phyloP scores from a whole-genome alignment of 1,140 invertebrate genomes.

The Nomia melanderi region DNA sequence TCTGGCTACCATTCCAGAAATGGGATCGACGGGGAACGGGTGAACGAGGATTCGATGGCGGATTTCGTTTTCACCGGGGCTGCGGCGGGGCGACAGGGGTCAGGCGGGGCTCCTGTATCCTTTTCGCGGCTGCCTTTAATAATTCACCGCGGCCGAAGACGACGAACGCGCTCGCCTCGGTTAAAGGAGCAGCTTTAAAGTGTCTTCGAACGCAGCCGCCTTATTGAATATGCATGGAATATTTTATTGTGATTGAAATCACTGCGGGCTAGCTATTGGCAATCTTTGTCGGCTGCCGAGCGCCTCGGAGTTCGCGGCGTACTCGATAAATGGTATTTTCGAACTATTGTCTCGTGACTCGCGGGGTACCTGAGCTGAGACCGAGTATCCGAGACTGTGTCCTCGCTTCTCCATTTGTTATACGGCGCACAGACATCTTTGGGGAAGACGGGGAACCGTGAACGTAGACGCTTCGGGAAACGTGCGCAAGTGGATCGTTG shows the following conservation, averaged over 20 bases:
- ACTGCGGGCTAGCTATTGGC: no score
- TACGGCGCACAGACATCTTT: no score
- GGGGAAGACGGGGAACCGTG: no score
- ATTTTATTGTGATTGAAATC: slow-evolving; percentile 2
- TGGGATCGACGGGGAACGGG: slow-evolving; percentile 39
- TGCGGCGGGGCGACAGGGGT: slow-evolving; percentile 3
- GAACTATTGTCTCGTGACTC: no score
- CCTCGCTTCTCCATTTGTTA: no score
- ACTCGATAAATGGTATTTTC: no score
- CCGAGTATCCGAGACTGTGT: no score
- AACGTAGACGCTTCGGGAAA: no score
- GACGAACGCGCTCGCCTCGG: not conserved
- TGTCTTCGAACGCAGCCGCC: not conserved
- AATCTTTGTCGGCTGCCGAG: no score
- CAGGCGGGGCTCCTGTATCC: not conserved
- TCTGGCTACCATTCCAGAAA: slow-evolving; percentile 44
- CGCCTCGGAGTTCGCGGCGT: no score
- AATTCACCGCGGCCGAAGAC: not conserved
- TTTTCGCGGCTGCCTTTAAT: slow-evolving; percentile 3
- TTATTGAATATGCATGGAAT: slow-evolving; percentile 4
- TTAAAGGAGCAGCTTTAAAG: not conserved
- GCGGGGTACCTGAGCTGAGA: no score
- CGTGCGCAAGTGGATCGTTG: no score
- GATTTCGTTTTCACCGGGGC: slow-evolving; percentile 14
- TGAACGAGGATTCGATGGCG: slow-evolving; percentile 11